These are phyloP conservation scores for Temnothorax unifasciatus DNA, from an alignment of 2,888 invertebrate species.

Conservation along the genomic window DNA sequence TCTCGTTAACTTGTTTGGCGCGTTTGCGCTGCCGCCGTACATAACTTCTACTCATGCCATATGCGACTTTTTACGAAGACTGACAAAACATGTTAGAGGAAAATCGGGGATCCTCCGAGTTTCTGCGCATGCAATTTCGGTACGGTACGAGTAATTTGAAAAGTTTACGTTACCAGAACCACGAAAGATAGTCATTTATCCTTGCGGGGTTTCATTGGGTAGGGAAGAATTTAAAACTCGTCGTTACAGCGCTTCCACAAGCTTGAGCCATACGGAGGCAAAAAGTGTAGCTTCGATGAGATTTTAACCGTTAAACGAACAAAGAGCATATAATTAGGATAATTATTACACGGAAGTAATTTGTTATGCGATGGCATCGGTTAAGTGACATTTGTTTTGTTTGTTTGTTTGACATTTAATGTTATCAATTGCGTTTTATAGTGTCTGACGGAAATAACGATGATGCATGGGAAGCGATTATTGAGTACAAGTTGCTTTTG, in stretches of 20 bases:
- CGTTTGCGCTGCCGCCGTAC: not conserved
- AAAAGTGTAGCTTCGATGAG: not conserved
- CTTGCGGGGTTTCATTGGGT: conserved; percentile 18
- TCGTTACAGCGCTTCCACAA: conserved; percentile 45
- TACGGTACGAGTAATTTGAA: conserved; percentile 51
- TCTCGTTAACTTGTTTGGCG: not conserved
- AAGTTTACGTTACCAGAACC: conserved; percentile 36
- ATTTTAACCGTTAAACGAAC: not conserved
- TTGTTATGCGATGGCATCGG: not conserved
- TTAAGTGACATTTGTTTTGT: not conserved
- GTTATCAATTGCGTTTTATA: not conserved
- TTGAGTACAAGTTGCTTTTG: not conserved
- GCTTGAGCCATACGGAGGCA: not conserved
- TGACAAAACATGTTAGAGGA: conserved; percentile 30
- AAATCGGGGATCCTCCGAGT: conserved; percentile 1
- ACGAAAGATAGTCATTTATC: conserved; percentile 28
- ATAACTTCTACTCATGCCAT: not conserved
- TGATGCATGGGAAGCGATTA: not conserved
- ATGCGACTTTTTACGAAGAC: not conserved
- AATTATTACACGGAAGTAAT: conserved; percentile 4
- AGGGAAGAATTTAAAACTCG: conserved; percentile 40
- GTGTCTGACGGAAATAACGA: not conserved
- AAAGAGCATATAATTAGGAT: not conserved
- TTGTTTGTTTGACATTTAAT: not conserved
- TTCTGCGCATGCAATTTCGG: conserved; percentile 34